These are phyloP conservation scores for Eclectus roratus DNA, from an alignment of 2,113 vertebrate genomes.

Conservation along the genomic window DNA sequence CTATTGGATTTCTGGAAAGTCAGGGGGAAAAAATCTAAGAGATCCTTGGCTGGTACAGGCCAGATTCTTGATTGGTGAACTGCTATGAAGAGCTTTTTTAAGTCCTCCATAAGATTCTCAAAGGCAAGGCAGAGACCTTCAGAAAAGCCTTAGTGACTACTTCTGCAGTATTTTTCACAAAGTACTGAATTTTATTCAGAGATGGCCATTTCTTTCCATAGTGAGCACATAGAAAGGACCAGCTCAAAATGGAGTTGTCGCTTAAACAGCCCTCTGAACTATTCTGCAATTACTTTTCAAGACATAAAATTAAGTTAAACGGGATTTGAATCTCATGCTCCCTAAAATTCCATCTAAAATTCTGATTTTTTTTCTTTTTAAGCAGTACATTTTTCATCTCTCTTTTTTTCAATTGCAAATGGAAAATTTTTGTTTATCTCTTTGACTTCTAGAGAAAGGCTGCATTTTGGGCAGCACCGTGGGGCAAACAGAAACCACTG, in stretches of 20 bases:
- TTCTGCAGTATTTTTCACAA: not conserved
- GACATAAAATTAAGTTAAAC: not conserved
- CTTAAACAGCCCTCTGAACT: not conserved
- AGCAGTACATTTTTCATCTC: not conserved
- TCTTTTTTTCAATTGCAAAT: not conserved
- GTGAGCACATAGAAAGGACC: not conserved
- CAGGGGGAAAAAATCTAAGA: not conserved
- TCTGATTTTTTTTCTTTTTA: not conserved
- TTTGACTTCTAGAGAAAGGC: not conserved
- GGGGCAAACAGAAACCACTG: not conserved
- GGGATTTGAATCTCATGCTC: not conserved
- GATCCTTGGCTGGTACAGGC: not conserved
- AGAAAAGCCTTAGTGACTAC: not conserved
- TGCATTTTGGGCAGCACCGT: not conserved
- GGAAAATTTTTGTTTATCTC: not conserved
- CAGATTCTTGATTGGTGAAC: not conserved
- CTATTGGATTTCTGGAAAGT: not conserved
- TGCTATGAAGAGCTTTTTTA: not conserved
- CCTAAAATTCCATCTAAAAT: not conserved
- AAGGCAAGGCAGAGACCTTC: not conserved
- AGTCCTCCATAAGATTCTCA: not conserved
- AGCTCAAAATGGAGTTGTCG: not conserved
- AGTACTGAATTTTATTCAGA: not conserved
- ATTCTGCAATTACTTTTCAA: not conserved
- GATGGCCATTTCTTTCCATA: not conserved